Evolutionary conservation across 2,113 vertebrate species (phyloP).

Genomic region (Brienomyrus brachyistius): DNA sequence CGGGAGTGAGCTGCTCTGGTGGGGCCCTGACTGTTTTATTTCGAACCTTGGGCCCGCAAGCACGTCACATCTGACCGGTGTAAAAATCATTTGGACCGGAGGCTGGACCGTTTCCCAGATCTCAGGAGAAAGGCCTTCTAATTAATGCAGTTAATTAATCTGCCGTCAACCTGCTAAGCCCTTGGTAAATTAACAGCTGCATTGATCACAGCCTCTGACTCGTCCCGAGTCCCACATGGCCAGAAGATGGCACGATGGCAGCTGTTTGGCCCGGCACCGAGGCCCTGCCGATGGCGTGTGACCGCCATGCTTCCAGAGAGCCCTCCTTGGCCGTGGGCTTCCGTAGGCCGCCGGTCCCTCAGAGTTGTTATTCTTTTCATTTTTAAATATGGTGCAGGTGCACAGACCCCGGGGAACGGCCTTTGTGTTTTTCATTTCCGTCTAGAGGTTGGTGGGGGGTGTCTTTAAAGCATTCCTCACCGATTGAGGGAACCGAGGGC

Average conservation of each 20-base stretch:
- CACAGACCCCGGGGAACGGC: constrained; percentile 26
- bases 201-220: constrained; percentile 26
- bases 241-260: constrained; percentile 14
- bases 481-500: constrained; percentile 58
- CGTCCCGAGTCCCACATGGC: constrained; percentile 29
- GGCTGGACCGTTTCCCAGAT: constrained; percentile 5
- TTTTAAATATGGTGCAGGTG: constrained; percentile 35
- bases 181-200: constrained; percentile 27
- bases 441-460: constrained; percentile 21
- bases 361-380: not conserved
- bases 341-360: not conserved
- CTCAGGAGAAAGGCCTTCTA: constrained; percentile 26
- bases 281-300: constrained; percentile 2
- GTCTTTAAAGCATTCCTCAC: constrained; percentile 49
- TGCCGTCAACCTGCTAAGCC: constrained; percentile 23
- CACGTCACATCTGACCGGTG: not conserved
- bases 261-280: constrained; percentile 20
- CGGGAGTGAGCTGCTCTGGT: not conserved
- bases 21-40: not conserved
- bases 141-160: constrained; percentile 43
- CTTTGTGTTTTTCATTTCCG: constrained; percentile 62
- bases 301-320: not conserved
- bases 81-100: constrained; percentile 8
- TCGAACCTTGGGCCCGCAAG: not conserved
- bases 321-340: not conserved